A percentile compares a stretch with the other conserved stretches of the same genome.
phyloP scores from a whole-genome alignment of 2,888 invertebrate species.

The Ferrisia virgata region DNA sequence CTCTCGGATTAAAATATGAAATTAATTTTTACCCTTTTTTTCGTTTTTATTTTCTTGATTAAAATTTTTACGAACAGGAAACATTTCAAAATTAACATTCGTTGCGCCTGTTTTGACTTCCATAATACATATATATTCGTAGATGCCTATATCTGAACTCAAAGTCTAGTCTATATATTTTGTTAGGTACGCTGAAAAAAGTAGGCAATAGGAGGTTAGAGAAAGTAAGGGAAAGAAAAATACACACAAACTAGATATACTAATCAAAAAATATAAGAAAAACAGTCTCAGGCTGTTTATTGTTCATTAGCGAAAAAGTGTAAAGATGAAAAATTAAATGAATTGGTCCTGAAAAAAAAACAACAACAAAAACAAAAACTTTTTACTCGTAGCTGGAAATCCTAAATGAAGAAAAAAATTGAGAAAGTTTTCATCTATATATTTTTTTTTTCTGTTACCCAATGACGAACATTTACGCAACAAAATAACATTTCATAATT shows the following conservation, averaged over 20 bases:
- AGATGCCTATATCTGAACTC: background rate
- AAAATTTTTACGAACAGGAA: background rate
- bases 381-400: background rate
- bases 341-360: background rate
- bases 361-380: background rate
- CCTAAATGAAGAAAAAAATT: background rate
- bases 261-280: background rate
- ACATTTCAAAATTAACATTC: background rate
- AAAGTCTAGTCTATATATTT: background rate
- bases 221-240: no score
- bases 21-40: background rate
- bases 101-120: background rate
- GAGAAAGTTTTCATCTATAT: background rate
- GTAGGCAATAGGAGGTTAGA: no score
- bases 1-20: background rate
- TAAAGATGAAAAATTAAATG: background rate
- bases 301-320: background rate
- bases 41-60: background rate
- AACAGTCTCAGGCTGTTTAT: background rate
- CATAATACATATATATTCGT: background rate
- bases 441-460: background rate
- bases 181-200: no score
- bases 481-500: conserved; percentile 1
- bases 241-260: no score
- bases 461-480: background rate